A percentile compares a stretch with the other conserved stretches of the same genome.
phyloP scores from a whole-genome alignment of 2,797 vertebrate species.

The Alca torda region DNA sequence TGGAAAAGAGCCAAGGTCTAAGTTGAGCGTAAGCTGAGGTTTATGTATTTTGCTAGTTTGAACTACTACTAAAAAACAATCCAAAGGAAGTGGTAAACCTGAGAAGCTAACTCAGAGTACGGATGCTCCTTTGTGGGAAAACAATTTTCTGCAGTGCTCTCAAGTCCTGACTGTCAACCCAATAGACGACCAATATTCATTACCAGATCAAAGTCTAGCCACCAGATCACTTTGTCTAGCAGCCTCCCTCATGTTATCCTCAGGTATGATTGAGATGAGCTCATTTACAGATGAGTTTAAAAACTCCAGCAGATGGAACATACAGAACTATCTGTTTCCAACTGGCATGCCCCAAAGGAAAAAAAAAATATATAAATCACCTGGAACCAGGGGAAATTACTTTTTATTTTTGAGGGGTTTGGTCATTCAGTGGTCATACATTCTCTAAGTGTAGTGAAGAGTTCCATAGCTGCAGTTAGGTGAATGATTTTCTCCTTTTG shows the following conservation, averaged over 20 bases:
- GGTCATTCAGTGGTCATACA: background rate
- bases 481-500: background rate
- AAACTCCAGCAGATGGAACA: background rate
- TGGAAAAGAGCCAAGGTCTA: background rate
- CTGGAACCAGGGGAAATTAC: background rate
- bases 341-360: background rate
- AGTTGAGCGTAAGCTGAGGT: background rate
- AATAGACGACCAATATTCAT: background rate
- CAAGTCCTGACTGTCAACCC: background rate
- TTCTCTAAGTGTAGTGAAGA: background rate
- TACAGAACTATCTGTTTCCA: background rate
- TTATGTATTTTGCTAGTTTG: background rate
- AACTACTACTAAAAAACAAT: background rate
- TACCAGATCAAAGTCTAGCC: background rate
- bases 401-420: background rate
- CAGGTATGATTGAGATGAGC: background rate
- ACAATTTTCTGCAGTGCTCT: background rate
- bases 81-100: background rate
- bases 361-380: background rate
- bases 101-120: background rate
- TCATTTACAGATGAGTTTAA: background rate
- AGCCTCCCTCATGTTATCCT: background rate
- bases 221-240: background rate
- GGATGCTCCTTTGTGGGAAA: background rate
- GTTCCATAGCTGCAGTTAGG: background rate